Evolutionary conservation across 2,113 vertebrate species (phyloP).

Genomic region (Oostethus manadensis): DNA sequence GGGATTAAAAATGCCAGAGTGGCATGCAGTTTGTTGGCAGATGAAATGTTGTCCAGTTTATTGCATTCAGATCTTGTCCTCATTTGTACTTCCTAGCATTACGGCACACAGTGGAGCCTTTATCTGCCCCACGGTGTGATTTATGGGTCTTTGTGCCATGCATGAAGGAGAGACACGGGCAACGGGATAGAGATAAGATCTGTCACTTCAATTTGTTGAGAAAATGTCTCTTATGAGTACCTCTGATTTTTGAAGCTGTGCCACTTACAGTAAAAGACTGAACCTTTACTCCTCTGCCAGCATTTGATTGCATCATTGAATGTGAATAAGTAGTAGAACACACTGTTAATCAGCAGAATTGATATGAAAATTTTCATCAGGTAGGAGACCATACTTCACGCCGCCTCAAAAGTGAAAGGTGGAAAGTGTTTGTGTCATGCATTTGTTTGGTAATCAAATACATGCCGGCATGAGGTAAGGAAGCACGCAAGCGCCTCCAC

Average conservation of each 20-base stretch:
- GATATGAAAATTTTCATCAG: too few species aligned
- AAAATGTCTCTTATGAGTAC: background rate
- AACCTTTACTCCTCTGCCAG: constrained; percentile 3
- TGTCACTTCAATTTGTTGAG: background rate
- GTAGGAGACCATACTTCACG: too few species aligned
- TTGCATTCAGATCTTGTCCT: background rate
- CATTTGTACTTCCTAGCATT: background rate
- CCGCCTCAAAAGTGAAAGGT: too few species aligned
- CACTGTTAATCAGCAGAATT: too few species aligned
- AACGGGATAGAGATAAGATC: constrained; percentile 9
- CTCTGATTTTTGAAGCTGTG: background rate
- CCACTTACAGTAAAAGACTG: background rate
- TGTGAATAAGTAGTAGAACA: too few species aligned
- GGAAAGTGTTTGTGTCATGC: too few species aligned
- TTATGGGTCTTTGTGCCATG: background rate
- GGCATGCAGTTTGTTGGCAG: background rate
- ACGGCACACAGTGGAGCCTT: constrained; percentile 2
- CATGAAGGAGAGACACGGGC: background rate
- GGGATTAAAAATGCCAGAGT: background rate
- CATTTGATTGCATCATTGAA: background rate
- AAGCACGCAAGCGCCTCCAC: too few species aligned
- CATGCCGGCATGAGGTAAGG: too few species aligned
- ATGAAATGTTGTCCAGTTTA: background rate
- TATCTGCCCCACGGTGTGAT: background rate
- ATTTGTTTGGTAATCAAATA: too few species aligned